phyloP scores from a whole-genome alignment of 2,113 vertebrate genomes.

The Rhinichthys klamathensis region DNA sequence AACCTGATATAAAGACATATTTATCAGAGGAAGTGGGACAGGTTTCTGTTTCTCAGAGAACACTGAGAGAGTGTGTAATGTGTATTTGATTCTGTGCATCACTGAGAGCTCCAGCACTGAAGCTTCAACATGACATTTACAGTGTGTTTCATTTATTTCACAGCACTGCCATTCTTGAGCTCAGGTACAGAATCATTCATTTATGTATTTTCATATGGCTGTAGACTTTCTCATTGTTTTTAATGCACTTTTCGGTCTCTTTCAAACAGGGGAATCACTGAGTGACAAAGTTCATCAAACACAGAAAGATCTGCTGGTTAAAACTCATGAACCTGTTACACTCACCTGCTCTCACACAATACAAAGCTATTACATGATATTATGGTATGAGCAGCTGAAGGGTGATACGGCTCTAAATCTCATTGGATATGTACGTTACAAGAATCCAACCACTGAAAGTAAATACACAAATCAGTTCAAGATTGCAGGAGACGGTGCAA shows the following conservation, averaged over 20 bases:
- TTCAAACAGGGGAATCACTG: neutral
- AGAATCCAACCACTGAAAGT: neutral
- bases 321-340: neutral
- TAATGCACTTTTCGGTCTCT: neutral
- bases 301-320: constrained; percentile 7
- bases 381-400: constrained; percentile 50
- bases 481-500: constrained; percentile 39
- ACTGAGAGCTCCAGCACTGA: too few relatives aligned
- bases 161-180: neutral
- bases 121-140: constrained; percentile 9
- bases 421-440: constrained; percentile 40
- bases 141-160: neutral
- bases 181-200: neutral
- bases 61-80: neutral
- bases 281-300: constrained; percentile 42
- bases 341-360: constrained; percentile 49
- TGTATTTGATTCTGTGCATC: neutral
- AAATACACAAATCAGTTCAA: constrained; percentile 15
- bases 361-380: constrained; percentile 24
- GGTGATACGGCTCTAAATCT: constrained; percentile 43
- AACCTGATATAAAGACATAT: neutral
- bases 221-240: neutral
- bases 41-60: neutral
- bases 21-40: neutral
- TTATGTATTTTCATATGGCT: neutral